Evolutionary conservation across 2,888 invertebrate species (phyloP).

Genomic region (Siphlonurus alternatus): DNA sequence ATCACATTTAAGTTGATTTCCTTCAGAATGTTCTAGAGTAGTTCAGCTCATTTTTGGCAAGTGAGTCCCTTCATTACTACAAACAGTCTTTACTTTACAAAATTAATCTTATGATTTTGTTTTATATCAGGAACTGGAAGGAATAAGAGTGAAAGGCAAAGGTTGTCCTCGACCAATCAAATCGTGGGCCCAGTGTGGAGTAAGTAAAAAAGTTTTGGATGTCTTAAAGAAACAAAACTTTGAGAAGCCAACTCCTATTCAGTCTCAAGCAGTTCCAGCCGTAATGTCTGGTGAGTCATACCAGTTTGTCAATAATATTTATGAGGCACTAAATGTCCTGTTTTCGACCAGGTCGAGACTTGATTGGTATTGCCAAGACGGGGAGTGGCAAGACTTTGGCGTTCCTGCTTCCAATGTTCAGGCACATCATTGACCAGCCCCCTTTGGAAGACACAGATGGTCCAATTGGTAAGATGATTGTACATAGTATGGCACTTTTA

Average conservation of each 20-base stretch:
- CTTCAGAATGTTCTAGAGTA: not conserved
- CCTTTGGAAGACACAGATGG: slow-evolving; percentile 92
- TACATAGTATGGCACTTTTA: too few species aligned
- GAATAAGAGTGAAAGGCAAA: slow-evolving; percentile 90
- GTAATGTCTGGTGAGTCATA: slow-evolving; percentile 72
- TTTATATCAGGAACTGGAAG: slow-evolving; percentile 56
- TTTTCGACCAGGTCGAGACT: slow-evolving; percentile 42
- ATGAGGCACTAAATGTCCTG: not conserved
- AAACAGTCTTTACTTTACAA: not conserved
- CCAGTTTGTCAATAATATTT: not conserved
- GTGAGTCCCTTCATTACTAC: not conserved
- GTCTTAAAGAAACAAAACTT: slow-evolving; percentile 76
- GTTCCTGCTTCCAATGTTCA: slow-evolving; percentile 93
- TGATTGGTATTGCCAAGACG: slow-evolving; percentile 98
- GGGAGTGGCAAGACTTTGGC: slow-evolving; percentile 98
- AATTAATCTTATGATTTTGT: not conserved
- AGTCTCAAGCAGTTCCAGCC: slow-evolving; percentile 92
- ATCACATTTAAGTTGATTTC: not conserved
- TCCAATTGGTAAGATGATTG: slow-evolving; percentile 55
- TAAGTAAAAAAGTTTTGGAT: slow-evolving; percentile 88
- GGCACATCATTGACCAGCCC: slow-evolving; percentile 89
- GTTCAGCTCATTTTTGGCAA: not conserved
- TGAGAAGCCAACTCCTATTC: slow-evolving; percentile 97
- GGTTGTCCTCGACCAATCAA: slow-evolving; percentile 78
- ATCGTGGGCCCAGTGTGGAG: slow-evolving; percentile 97